Conservation (phyloP, 2,113 vertebrate genomes). For the Gymnarchus niloticus region DNA sequence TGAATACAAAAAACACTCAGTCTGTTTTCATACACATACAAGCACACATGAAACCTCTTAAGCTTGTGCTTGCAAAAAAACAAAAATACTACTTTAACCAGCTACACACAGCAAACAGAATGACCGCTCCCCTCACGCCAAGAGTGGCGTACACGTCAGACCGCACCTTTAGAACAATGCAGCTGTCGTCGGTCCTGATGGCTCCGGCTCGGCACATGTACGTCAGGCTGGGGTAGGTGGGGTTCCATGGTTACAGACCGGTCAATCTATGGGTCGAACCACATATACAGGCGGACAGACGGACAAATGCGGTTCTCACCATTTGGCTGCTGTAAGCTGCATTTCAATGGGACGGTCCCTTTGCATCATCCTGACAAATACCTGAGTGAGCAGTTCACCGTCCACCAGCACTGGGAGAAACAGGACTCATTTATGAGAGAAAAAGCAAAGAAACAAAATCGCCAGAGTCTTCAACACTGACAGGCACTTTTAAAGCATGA, state of each 20-base stretch:
- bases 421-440: slow-evolving; percentile 23
- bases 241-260: not conserved
- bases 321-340: slow-evolving; percentile 98
- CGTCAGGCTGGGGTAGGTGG: slow-evolving; percentile 74
- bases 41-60: not conserved
- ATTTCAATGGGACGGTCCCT: slow-evolving; percentile 97
- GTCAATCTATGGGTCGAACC: not conserved
- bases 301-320: slow-evolving; percentile 62
- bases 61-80: not conserved
- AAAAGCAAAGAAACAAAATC: not conserved
- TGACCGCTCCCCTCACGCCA: not conserved
- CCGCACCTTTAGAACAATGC: slow-evolving; percentile 86
- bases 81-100: not conserved
- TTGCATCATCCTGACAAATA: slow-evolving; percentile 98
- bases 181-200: slow-evolving; percentile 84
- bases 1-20: not conserved
- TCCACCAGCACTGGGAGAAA: slow-evolving; percentile 80
- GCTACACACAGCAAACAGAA: not conserved
- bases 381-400: slow-evolving; percentile 88
- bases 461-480: not conserved
- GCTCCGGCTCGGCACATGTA: slow-evolving; percentile 98
- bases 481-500: not conserved
- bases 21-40: not conserved
- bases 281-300: not conserved
- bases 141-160: not conserved